Base-by-base conservation (phyloP, 2,113 vertebrate genomes). In the Morone saxatilis region DNA sequence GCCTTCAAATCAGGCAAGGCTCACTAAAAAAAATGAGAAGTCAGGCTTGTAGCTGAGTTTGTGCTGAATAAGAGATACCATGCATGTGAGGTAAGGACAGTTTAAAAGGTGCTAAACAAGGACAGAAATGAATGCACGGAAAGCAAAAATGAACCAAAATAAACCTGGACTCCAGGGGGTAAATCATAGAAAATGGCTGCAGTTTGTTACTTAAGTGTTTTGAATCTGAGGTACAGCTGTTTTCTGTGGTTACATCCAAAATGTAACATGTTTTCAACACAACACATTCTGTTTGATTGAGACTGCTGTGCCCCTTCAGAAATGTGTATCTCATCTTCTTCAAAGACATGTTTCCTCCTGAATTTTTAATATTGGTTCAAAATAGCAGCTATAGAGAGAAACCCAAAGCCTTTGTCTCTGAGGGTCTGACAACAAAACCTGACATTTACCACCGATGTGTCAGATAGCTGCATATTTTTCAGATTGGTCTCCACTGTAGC, bases 301-400 rank as follows among this genome's bases (percentile, higher is more conserved):
- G 53, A 38, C 68, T 61, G 20, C 19, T 63, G 60, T 50, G n/a
- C 9, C n/a, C 51, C 67, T 31, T 31, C 31, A 31, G 31, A 31
- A 31, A 31, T 31, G 31, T 31, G 31, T 31, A 31, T 31, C 31
- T 4, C 31, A 31, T 31, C 31, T 31, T 31, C 31, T 31, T 31
- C 31, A 81, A 79, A 73, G 38, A 62, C 9, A 7, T 12, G 56
- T 77, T 40, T 82, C 50, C 38, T 47, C 31, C 31, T 76, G 41
- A 51, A 76, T 75, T 45, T 84, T 88, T 80, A 67, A 61, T 69
- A 9, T 9, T 20, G 40, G 17, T 66, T 89, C 53, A 70, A 77
- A 81, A 83, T 19, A 63, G 51, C 75, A 73, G 54, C 76, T 67
- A 6, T 13, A 1, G 0, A 77, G 51, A 78, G 43, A 74, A 20